Evolutionary conservation across 2,113 vertebrate genomes (phyloP), one percentile per base, ranked within the genome.

Genomic region (Strix uralensis): DNA sequence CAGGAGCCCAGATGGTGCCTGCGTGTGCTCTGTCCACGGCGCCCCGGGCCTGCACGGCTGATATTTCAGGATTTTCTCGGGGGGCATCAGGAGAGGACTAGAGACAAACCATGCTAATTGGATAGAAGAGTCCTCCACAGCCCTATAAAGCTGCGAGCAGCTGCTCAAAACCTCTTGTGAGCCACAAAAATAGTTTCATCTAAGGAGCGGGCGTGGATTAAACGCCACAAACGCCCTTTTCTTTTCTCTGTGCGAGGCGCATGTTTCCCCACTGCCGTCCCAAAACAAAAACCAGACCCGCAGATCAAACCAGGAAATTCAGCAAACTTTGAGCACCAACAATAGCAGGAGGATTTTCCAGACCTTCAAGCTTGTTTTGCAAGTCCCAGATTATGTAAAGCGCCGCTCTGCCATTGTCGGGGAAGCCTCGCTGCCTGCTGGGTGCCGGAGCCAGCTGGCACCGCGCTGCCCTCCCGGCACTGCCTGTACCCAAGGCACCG

Each of bases 341-440:
- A 96, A 94, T 77, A 89, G 92, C 77, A 23, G 81, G 84, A 95
- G 87, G 88, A 89, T 95, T 96, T 95, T 87, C 86, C 94, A 92
- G 91, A 71, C 89, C 81, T 92, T 86, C 49, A 4, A 96, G 92
- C 94, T 92, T 74, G 94, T 97, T 96, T 88, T 80, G 81, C 95
- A 89, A 94, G 91, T 74, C 86, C 52, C 75, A 71, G 73, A 81
- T 95, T 95, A 95, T 81, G 93, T 94, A 96, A 97, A 97, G 91
- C 16, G 0, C 46, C 6, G 63, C 61, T 59, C 47, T 66, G 74
- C 90, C 73, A 66, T 79, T 88, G 77, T 88, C 1, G 9, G 57
- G 75, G 67, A 72, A 89, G 88, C 91, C 7, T 9, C 10, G 21
- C 25, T 49, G 70, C 44, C 59, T 26, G 38, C 81, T 51, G 13